Percentiles rank a stretch among this genome's conserved stretches.
phyloP scores from a whole-genome alignment of 2,797 vertebrate species.

The Thripadectes ignobilis region DNA sequence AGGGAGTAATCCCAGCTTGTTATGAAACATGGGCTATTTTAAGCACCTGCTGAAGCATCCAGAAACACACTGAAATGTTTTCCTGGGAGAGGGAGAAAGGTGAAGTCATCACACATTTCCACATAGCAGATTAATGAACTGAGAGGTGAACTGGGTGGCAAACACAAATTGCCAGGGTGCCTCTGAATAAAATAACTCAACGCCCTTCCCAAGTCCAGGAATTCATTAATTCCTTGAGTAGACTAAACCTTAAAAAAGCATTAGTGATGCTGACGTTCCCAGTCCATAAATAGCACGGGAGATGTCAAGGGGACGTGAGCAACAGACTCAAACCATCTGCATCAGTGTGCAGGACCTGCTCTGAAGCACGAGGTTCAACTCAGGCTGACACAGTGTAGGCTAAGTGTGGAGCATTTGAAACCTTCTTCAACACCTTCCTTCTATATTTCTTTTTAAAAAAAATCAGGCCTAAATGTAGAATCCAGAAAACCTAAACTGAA shows the following conservation, averaged over 20 bases:
- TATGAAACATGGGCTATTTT: conserved; percentile 46
- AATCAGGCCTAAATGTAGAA: neutral
- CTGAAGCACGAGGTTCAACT: neutral
- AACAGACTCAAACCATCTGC: neutral
- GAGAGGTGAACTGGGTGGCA: neutral
- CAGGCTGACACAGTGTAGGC: neutral
- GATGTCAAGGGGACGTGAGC: neutral
- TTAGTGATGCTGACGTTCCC: neutral
- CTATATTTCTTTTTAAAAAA: neutral
- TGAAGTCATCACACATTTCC: neutral
- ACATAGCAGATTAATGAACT: neutral
- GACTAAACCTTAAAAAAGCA: neutral
- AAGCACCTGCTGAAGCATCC: conserved; percentile 32
- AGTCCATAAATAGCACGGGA: neutral
- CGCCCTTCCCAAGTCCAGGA: neutral
- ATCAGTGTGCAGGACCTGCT: neutral
- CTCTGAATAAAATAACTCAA: neutral
- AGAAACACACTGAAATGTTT: neutral
- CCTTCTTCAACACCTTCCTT: neutral
- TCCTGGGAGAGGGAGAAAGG: neutral
- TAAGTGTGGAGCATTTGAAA: neutral
- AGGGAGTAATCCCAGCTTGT: conserved; percentile 16
- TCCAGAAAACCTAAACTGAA: neutral
- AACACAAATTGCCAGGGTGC: neutral
- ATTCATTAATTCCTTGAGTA: conserved; percentile 8